Base-by-base conservation (phyloP, 1,140 invertebrate genomes). In the Panagrolaimus sp. region DNA sequence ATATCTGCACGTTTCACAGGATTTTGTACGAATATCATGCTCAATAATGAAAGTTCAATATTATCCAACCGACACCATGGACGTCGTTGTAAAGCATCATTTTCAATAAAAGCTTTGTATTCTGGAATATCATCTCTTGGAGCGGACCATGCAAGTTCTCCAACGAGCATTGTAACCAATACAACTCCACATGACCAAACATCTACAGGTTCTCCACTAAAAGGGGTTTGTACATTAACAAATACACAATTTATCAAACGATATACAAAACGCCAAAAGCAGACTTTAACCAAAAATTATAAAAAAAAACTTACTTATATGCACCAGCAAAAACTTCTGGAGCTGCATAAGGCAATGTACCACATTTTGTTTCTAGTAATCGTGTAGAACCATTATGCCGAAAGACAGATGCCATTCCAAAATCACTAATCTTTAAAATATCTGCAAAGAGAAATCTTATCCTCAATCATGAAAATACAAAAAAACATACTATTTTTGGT, bases 181-280 rank as follows among this genome's bases (percentile, higher is more conserved):
- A 97, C 91, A 71, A 98, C 89, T 45, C 92, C 94, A 86, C 92
- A 94, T 1, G 92, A 93, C 94, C 94, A 98, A 73, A 97, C 86
- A 87, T 98, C 95, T 17, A 92, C 91, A 64, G 93, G 92, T 85
- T 91, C 88, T n/a, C 93, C 94, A 78, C 88, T 87, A 85, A 96
- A 97, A 0, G 89, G 87, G 47, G 47, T 5, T 2, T n/a, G n/a
- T n/a, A n/a, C n/a, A 38, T 4, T 38, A 38, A 4, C 32, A 38
- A 38, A 38, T 38, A 38, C 32, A 38, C 32, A 4, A 7, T 38
- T 10, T 17, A 10, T 67, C 2, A 32, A 48, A 48, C 9, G 45
- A 48, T 15, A 24, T 1, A 48, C 21, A 15, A 4, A 15, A 24
- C 15, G 21, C 21, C 47, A 48, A 48, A 2, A 9, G 5, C 2